These are phyloP conservation scores for Megalonaias nervosa DNA, from an alignment of 1,140 invertebrate species.

Conservation along the genomic window DNA sequence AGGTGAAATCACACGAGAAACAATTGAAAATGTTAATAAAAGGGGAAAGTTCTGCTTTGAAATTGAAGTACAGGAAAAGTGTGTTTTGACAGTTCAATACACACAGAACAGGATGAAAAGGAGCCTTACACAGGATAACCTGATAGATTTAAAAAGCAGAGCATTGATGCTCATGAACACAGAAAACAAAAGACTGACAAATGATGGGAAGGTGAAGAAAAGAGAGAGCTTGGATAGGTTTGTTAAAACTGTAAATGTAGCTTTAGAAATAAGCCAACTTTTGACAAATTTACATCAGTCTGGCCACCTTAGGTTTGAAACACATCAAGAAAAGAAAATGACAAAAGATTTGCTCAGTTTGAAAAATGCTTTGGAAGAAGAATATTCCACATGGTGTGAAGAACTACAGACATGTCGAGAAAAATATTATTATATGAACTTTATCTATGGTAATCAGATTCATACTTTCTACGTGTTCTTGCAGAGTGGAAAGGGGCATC, in stretches of 20 bases:
- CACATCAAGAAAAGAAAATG: slow-evolving; percentile 3
- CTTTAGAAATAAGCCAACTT: slow-evolving; percentile 29
- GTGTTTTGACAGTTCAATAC: slow-evolving; percentile 29
- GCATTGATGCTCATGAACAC: slow-evolving; percentile 47
- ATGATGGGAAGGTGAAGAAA: not conserved
- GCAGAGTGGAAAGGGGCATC: slow-evolving; percentile 4
- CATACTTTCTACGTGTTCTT: slow-evolving; percentile 33
- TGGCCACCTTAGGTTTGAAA: slow-evolving; percentile 40
- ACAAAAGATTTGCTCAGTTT: slow-evolving; percentile 6
- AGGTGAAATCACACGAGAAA: slow-evolving; percentile 50
- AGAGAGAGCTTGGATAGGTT: slow-evolving; percentile 38
- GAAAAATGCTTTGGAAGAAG: slow-evolving; percentile 5
- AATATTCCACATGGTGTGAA: slow-evolving; percentile 26
- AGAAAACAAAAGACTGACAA: slow-evolving; percentile 30
- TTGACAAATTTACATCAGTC: slow-evolving; percentile 26
- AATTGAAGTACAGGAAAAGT: not conserved
- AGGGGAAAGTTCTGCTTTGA: slow-evolving; percentile 39
- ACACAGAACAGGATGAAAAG: slow-evolving; percentile 34
- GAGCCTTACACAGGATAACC: slow-evolving; percentile 9
- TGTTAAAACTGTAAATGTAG: slow-evolving; percentile 31
- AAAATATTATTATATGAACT: slow-evolving; percentile 45
- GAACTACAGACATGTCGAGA: slow-evolving; percentile 11
- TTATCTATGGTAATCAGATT: slow-evolving; percentile 38
- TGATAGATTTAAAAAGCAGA: slow-evolving; percentile 50
- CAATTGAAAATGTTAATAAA: slow-evolving; percentile 38